Evolutionary conservation across 2,888 invertebrate species (phyloP).

Genomic region (Andrena praecox): DNA sequence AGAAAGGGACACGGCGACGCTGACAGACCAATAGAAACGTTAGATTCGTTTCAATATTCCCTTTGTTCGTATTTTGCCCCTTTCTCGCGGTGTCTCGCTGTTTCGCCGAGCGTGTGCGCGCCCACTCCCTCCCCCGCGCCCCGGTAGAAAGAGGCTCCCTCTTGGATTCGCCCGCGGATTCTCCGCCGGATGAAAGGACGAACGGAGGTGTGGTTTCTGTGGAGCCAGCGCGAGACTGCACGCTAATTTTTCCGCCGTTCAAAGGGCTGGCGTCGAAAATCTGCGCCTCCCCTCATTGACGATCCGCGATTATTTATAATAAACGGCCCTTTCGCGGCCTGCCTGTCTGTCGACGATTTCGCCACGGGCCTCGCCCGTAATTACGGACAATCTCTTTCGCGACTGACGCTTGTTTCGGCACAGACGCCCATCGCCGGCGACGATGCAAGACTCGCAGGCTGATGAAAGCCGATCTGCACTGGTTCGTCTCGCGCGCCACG

Average conservation of each 20-base stretch:
- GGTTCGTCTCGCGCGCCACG: neutral
- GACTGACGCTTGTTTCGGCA: slow-evolving; percentile 16
- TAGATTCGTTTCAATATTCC: slow-evolving; percentile 60
- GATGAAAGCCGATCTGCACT: slow-evolving; percentile 16
- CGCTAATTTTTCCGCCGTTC: slow-evolving; percentile 47
- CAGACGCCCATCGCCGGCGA: neutral
- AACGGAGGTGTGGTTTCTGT: neutral
- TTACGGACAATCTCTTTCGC: slow-evolving; percentile 47
- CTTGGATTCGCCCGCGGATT: neutral
- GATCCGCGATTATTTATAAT: slow-evolving; percentile 52
- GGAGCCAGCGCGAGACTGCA: slow-evolving; percentile 8
- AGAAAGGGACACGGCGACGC: slow-evolving; percentile 32
- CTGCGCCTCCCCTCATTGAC: slow-evolving; percentile 38
- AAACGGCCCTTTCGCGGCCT: slow-evolving; percentile 35
- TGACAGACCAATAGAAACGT: slow-evolving; percentile 62
- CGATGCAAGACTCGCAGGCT: neutral
- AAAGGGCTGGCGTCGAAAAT: slow-evolving; percentile 23
- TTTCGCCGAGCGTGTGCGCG: neutral
- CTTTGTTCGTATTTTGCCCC: slow-evolving; percentile 39
- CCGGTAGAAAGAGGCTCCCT: neutral
- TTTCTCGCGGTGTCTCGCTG: neutral
- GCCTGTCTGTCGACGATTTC: slow-evolving; percentile 44
- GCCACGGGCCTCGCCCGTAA: slow-evolving; percentile 36
- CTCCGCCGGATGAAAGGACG: neutral
- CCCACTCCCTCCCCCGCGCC: neutral